phyloP scores from a whole-genome alignment of 2,797 vertebrate species.

The Acestrorhynchus altus region DNA sequence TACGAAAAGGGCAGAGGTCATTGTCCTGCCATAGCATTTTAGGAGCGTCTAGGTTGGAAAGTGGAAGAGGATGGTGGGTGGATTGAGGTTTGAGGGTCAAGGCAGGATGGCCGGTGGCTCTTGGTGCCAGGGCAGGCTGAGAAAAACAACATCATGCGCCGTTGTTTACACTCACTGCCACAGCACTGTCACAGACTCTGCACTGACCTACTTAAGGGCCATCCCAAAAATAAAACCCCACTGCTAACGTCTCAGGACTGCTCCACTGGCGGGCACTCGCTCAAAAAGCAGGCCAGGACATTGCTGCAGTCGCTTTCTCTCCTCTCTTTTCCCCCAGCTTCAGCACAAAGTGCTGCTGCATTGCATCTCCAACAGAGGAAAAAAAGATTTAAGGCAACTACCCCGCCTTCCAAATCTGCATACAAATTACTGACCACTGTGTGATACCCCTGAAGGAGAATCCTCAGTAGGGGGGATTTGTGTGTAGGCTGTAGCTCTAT shows the following conservation, averaged over 20 bases:
- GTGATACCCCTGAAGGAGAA: constrained; percentile 10
- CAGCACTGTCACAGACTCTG: constrained; percentile 76
- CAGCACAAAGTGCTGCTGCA: constrained; percentile 29
- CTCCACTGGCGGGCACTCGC: constrained; percentile 69
- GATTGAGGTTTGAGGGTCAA: not conserved
- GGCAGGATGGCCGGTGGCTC: constrained; percentile 70
- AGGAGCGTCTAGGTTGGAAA: constrained; percentile 52
- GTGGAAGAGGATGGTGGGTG: constrained; percentile 66
- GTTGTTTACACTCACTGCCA: constrained; percentile 82
- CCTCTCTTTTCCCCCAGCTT: constrained; percentile 24
- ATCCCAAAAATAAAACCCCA: constrained; percentile 82
- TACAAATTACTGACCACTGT: constrained; percentile 45
- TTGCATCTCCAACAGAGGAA: constrained; percentile 33
- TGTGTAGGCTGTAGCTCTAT: not conserved
- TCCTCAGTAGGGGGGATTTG: constrained; percentile 18
- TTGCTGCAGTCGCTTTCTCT: constrained; percentile 31
- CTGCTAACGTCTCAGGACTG: constrained; percentile 76
- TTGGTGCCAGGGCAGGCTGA: constrained; percentile 73
- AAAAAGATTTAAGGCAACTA: constrained; percentile 43
- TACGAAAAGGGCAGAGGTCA: constrained; percentile 79
- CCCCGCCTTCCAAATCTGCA: constrained; percentile 22
- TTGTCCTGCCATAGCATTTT: constrained; percentile 67
- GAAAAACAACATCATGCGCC: constrained; percentile 83
- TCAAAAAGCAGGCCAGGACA: constrained; percentile 54
- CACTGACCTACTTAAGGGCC: constrained; percentile 84